phyloP scores from a whole-genome alignment of 1,140 invertebrate species.

The Saccostrea echinata region DNA sequence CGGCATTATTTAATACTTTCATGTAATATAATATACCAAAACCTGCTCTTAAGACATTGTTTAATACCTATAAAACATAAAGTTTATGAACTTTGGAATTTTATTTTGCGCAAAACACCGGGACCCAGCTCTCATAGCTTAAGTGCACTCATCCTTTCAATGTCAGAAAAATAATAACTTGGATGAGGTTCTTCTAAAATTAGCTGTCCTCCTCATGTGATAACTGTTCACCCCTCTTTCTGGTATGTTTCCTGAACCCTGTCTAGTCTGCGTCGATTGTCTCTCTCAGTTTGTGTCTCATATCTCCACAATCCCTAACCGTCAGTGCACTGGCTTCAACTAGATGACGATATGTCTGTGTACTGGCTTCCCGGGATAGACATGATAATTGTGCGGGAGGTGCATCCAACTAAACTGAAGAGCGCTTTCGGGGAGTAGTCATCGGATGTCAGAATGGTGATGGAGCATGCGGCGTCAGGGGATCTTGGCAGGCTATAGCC shows the following conservation, averaged over 20 bases:
- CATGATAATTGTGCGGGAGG: background rate
- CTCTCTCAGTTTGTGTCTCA: background rate
- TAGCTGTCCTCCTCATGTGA: background rate
- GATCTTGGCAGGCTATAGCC: background rate
- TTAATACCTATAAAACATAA: no score
- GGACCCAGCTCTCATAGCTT: no score
- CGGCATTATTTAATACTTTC: no score
- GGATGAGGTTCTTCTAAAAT: background rate
- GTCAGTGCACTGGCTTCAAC: background rate
- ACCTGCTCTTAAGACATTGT: no score
- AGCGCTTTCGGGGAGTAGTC: background rate
- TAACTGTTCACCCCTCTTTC: background rate
- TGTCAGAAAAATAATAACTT: background rate
- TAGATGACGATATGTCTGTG: slow-evolving; percentile 2
- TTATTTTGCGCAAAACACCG: no score
- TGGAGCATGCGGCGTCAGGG: background rate
- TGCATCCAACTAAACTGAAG: background rate
- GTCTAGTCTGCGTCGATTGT: background rate
- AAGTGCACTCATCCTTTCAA: background rate
- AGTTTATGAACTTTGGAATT: no score
- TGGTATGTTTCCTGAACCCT: background rate
- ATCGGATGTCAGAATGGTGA: no score
- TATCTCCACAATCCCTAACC: no score
- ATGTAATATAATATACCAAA: no score
- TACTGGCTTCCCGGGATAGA: background rate